Conservation (phyloP, 2,113 vertebrate genomes). For the Felis chaus region DNA sequence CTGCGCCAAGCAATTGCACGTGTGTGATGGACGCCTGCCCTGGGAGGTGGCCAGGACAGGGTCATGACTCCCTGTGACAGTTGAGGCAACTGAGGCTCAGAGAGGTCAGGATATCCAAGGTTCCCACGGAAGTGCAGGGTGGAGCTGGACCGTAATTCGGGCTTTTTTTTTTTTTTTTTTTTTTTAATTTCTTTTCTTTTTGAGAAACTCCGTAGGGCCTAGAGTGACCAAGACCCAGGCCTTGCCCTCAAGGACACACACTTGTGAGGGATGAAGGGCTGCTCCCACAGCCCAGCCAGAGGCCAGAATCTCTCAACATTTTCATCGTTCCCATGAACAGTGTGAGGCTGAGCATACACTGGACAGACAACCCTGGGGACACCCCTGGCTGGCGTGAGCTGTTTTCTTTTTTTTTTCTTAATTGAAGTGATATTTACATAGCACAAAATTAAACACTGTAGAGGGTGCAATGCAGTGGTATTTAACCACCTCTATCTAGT, state of each 20-base stretch:
- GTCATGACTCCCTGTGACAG: not conserved
- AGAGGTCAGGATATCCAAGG: not conserved
- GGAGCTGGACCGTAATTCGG: not conserved
- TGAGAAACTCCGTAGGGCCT: not conserved
- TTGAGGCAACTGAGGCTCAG: not conserved
- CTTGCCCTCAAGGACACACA: not conserved
- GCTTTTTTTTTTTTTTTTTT: not conserved
- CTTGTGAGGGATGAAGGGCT: not conserved
- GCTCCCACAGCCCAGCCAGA: no score
- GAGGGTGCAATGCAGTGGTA: not conserved
- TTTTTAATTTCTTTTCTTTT: not conserved
- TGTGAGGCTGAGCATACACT: not conserved
- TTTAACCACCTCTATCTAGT: not conserved
- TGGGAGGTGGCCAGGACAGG: not conserved
- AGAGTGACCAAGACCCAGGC: not conserved
- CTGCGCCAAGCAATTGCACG: not conserved
- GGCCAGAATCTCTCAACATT: not conserved
- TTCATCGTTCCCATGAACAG: not conserved
- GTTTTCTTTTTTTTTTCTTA: not conserved
- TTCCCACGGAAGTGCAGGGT: not conserved
- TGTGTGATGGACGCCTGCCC: not conserved
- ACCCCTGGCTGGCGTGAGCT: not conserved
- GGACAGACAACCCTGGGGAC: not conserved
- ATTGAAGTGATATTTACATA: not conserved
- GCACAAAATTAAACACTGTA: not conserved